These are phyloP conservation scores for Peromyscus polionotus DNA, from an alignment of 2,113 vertebrate species.

Conservation along the genomic window DNA sequence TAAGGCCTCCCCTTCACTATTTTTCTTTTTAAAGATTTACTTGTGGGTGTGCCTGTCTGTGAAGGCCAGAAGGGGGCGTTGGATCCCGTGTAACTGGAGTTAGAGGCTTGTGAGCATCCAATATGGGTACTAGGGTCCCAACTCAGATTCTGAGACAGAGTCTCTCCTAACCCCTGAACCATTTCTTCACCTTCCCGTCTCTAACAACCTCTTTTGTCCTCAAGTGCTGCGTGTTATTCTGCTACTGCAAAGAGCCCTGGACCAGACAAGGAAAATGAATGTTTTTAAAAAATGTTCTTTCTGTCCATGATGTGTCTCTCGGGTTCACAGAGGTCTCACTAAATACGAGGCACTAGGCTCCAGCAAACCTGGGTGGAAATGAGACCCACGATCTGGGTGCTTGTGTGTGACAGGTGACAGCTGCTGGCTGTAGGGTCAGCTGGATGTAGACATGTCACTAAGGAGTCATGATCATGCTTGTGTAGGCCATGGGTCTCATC, in stretches of 20 bases:
- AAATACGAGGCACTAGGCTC: not conserved
- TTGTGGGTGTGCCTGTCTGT: not conserved
- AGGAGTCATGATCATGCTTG: slow-evolving; percentile 66
- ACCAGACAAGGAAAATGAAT: slow-evolving; percentile 15
- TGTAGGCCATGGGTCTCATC: not conserved
- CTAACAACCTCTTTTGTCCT: not conserved
- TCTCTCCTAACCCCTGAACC: not conserved
- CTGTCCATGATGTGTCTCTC: not conserved
- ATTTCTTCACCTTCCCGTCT: not conserved
- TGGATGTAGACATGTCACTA: slow-evolving; percentile 76
- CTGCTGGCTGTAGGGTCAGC: slow-evolving; percentile 81
- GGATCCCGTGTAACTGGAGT: not conserved
- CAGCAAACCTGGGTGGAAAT: slow-evolving; percentile 62
- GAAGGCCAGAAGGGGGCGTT: not conserved
- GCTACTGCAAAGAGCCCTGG: not conserved
- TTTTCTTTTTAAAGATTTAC: not conserved
- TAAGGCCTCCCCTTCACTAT: not conserved
- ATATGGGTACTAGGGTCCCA: not conserved
- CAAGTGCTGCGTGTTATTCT: not conserved
- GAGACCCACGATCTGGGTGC: slow-evolving; percentile 64
- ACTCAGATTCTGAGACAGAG: not conserved
- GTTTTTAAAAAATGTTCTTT: slow-evolving; percentile 5
- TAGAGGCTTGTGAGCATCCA: not conserved
- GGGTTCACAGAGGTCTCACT: slow-evolving; percentile 9
- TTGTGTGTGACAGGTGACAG: slow-evolving; percentile 85